phyloP scores from a whole-genome alignment of 1,140 invertebrate species.

The Drosophila quadrilineata region DNA sequence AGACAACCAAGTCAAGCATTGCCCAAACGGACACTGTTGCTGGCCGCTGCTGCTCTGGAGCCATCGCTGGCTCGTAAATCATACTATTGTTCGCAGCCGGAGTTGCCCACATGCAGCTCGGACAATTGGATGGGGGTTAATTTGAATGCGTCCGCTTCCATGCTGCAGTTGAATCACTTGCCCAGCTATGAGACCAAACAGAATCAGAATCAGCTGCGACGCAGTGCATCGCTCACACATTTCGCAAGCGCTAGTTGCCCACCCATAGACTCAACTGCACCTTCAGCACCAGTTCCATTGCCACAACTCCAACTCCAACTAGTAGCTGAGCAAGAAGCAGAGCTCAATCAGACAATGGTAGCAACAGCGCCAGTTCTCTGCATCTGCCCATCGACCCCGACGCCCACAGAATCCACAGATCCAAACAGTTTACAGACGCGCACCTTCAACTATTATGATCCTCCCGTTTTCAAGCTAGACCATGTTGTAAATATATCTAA shows the following conservation, averaged over 20 bases:
- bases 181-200: slow-evolving; percentile 43
- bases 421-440: slow-evolving; percentile 32
- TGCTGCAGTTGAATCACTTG: slow-evolving; percentile 58
- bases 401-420: slow-evolving; percentile 69
- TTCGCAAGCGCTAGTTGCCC: slow-evolving; percentile 18
- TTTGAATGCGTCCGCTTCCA: slow-evolving; percentile 44
- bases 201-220: too few relatives aligned
- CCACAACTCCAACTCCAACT: not conserved
- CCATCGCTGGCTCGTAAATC: slow-evolving; percentile 50
- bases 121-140: slow-evolving; percentile 21
- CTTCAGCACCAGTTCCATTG: not conserved
- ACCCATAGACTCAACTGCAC: slow-evolving; percentile 4
- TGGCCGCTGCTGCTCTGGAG: slow-evolving; percentile 29
- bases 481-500: slow-evolving; percentile 73
- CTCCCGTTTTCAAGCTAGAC: slow-evolving; percentile 43
- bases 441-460: slow-evolving; percentile 25
- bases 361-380: slow-evolving; percentile 50
- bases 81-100: slow-evolving; percentile 73
- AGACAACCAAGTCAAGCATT: not conserved
- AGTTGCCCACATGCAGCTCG: slow-evolving; percentile 45
- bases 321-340: not conserved
- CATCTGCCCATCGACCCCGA: slow-evolving; percentile 73
- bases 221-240: slow-evolving; percentile 36
- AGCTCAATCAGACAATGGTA: not conserved
- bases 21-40: slow-evolving; percentile 24